A percentile compares a stretch with the other conserved stretches of the same genome.
These are phyloP conservation scores for Syngnathus scovelli DNA, from an alignment of 2,113 vertebrate genomes.

Conservation along the genomic window DNA sequence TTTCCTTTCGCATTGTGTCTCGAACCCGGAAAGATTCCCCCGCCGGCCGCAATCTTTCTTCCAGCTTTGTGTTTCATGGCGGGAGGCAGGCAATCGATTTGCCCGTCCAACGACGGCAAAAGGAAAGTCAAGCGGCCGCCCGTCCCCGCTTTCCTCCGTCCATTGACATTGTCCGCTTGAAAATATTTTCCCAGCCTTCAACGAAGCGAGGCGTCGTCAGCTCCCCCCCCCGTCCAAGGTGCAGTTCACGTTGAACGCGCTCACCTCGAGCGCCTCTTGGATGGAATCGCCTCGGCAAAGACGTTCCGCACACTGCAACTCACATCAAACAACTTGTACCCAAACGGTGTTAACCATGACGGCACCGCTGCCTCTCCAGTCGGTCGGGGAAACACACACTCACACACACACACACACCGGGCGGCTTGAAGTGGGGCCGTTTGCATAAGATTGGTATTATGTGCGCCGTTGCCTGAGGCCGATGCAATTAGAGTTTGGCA, in stretches of 20 bases:
- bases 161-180: background rate
- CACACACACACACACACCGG: too few species aligned
- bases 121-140: background rate
- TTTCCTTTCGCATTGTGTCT: background rate
- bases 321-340: background rate
- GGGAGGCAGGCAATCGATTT: background rate
- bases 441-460: background rate
- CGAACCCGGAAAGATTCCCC: background rate
- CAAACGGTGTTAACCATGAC: background rate
- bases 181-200: background rate
- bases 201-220: background rate
- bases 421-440: background rate
- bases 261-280: background rate
- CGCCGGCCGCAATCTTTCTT: background rate
- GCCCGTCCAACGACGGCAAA: background rate
- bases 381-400: accelerated
- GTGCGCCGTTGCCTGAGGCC: background rate
- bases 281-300: background rate
- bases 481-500: conserved; percentile 1
- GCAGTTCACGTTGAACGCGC: background rate
- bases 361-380: background rate
- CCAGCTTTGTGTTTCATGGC: too few species aligned
- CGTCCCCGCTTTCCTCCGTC: background rate
- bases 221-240: background rate
- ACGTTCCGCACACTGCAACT: background rate